Percentiles rank a stretch among this genome's conserved stretches.
These are phyloP conservation scores for Phyllotreta striolata DNA, from an alignment of 2,888 invertebrate species.

Conservation along the genomic window DNA sequence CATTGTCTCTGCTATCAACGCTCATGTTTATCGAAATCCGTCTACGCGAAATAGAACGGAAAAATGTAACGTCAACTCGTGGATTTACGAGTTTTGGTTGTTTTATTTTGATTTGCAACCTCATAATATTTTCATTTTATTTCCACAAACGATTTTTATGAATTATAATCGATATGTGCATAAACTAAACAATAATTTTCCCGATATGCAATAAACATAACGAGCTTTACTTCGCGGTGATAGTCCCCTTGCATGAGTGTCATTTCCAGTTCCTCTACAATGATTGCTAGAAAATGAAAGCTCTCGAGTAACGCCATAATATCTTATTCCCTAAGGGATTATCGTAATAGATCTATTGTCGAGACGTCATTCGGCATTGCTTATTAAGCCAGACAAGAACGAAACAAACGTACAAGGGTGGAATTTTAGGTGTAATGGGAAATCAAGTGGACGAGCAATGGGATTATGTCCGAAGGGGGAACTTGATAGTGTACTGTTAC, in stretches of 20 bases:
- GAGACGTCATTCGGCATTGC: constrained; percentile 34
- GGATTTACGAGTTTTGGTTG: background rate
- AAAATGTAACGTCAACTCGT: constrained; percentile 6
- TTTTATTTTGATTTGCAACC: background rate
- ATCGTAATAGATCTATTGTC: constrained; percentile 30
- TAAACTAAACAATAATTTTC: too few relatives aligned
- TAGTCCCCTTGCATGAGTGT: background rate
- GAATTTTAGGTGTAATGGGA: constrained; percentile 44
- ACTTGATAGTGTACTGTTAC: background rate
- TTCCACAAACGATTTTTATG: too few relatives aligned
- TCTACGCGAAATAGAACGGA: constrained; percentile 3
- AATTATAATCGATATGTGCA: too few relatives aligned
- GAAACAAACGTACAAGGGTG: constrained; percentile 43
- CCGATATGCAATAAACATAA: too few relatives aligned
- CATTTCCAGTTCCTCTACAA: constrained; percentile 8
- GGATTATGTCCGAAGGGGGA: constrained; percentile 25
- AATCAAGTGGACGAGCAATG: constrained; percentile 40
- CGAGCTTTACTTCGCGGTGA: too few relatives aligned
- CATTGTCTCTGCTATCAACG: constrained; percentile 29
- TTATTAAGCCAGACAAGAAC: constrained; percentile 41
- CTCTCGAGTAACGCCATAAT: constrained; percentile 18
- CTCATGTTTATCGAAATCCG: constrained; percentile 14
- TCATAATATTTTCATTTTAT: too few relatives aligned
- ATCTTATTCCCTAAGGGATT: constrained; percentile 22
- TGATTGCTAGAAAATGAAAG: constrained; percentile 19